phyloP scores from a whole-genome alignment of 2,888 invertebrate genomes.

The Dryococelus australis region DNA sequence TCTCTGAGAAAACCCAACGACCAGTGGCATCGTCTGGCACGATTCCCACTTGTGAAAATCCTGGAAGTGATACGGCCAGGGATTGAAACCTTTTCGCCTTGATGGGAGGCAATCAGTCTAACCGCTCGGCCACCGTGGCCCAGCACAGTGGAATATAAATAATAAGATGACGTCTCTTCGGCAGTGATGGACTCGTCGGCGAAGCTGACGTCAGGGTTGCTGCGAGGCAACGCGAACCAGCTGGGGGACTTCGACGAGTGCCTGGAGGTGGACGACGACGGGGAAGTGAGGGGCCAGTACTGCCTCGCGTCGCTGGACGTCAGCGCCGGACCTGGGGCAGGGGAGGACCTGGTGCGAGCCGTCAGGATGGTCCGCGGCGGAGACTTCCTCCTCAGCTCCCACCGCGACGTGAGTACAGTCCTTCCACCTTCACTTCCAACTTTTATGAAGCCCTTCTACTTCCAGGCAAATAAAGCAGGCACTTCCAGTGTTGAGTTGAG shows the following conservation, averaged over 20 bases:
- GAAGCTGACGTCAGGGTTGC: slow-evolving; percentile 45
- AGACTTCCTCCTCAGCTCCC: slow-evolving; percentile 68
- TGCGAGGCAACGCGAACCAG: slow-evolving; percentile 45
- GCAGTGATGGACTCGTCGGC: slow-evolving; percentile 45
- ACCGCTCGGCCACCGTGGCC: no score
- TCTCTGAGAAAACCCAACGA: no score
- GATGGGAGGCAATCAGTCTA: no score
- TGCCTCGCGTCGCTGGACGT: slow-evolving; percentile 72
- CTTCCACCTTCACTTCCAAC: no score
- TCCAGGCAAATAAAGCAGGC: no score
- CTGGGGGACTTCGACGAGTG: slow-evolving; percentile 48
- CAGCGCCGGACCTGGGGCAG: slow-evolving; percentile 63
- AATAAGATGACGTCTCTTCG: background rate
- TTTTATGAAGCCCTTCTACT: no score
- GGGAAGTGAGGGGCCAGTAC: slow-evolving; percentile 65
- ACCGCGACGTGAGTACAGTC: slow-evolving; percentile 65
- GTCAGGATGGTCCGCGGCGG: slow-evolving; percentile 62
- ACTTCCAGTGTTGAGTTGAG: no score
- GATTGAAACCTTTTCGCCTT: no score
- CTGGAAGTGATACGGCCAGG: no score
- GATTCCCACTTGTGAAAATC: no score
- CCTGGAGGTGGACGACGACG: slow-evolving; percentile 32
- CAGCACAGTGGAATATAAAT: no score
- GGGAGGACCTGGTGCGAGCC: slow-evolving; percentile 55
- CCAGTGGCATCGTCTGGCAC: no score